Base-by-base conservation (phyloP, 2,797 vertebrate genomes). In the Sebastes oblongus region DNA sequence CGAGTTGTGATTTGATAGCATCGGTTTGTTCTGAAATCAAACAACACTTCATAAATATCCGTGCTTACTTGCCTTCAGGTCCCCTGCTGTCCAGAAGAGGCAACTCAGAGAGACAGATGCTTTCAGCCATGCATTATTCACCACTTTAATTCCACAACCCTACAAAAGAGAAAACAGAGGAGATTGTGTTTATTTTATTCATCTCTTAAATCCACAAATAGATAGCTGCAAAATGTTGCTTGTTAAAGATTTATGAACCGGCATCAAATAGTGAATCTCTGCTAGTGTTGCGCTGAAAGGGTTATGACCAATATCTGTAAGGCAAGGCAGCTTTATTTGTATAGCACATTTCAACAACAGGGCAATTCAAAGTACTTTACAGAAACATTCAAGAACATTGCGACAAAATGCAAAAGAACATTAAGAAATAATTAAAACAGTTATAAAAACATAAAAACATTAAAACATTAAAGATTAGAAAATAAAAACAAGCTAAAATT, bases 61-160 rank as follows among this genome's bases (percentile, higher is more conserved):
- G 78, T 12, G 69, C 77, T 80, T 64, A 69, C 91, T 78, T 82
- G 61, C 59, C 75, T 84, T 69, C 59, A 54, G 39, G 42, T 83
- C 66, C 83, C 79, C 58, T 20, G 46, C 60, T 75, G 87, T 90
- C 75, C 60, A 52, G 29, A 79, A 72, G 81, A 87, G 72, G 83
- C 83, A 72, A 52, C 67, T 84, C 69, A 16, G 74, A 79, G 42
- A 76, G 77, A 69, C 42, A 39, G 84, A 91, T 83, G 92, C 92
- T 92, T 87, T 93, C 83, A 86, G 84, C 67, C 86, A 91, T 94
- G 72, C 18, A 92, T 94, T 92, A 94, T 94, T 94, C 76, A 94
- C 25, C 59, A 34, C 78, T 70, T 76, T 83, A 88, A 92, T 92
- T 92, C 84, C 77, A 81, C 86, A 81, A 82, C 77, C 84, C 80